phyloP scores from a whole-genome alignment of 1,140 invertebrate genomes.

The Atta colombica region DNA sequence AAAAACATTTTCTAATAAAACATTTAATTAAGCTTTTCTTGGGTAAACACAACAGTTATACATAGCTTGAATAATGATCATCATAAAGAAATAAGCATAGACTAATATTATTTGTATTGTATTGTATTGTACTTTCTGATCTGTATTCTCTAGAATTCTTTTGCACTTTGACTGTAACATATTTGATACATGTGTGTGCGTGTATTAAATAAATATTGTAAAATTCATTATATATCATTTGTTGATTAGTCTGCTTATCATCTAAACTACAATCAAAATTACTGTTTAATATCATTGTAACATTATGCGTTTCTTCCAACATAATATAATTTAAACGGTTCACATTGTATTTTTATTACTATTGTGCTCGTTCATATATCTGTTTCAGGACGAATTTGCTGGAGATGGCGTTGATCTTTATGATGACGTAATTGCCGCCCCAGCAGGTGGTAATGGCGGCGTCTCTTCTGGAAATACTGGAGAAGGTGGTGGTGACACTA shows the following conservation, averaged over 20 bases:
- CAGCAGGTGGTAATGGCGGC: conserved; percentile 86
- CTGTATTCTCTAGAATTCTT: conserved; percentile 36
- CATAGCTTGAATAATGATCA: conserved; percentile 1
- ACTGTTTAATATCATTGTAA: not conserved
- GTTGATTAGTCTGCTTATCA: conserved; percentile 15
- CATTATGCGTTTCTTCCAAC: conserved; percentile 1
- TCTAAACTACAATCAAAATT: conserved; percentile 19
- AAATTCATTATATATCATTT: conserved; percentile 11
- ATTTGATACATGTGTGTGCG: conserved; percentile 18
- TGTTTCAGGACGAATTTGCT: conserved; percentile 92
- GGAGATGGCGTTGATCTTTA: conserved; percentile 97
- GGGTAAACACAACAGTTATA: not conserved
- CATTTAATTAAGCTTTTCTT: not conserved
- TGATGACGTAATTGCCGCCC: conserved; percentile 97
- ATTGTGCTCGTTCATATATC: conserved; percentile 18
- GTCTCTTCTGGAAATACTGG: conserved; percentile 81
- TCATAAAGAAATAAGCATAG: conserved; percentile 13
- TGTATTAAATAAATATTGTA: conserved; percentile 15
- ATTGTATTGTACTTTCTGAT: conserved; percentile 1
- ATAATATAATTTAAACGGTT: not conserved
- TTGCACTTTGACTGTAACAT: conserved; percentile 64
- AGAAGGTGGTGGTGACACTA: conserved; percentile 80
- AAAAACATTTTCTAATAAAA: not conserved
- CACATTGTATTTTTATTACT: not conserved
- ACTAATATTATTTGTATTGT: not conserved